Evolutionary conservation across 2,888 invertebrate genomes (phyloP), one percentile per base, ranked within the genome.

Genomic region (Drosophila cracens): DNA sequence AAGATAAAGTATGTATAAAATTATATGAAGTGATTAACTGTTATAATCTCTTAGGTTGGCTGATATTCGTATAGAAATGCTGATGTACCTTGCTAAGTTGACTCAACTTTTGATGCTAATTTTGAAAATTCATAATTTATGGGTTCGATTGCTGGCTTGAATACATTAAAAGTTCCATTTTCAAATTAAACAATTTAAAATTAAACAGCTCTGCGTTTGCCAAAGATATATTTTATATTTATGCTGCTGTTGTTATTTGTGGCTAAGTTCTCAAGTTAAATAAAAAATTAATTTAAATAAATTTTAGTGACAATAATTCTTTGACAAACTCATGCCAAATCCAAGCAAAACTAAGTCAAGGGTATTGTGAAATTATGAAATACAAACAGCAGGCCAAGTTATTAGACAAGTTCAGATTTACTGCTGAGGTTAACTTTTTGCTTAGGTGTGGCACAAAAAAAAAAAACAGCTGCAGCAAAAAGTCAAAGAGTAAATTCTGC

Each of bases 381-480:
- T 48, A 43, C 80, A 76, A 79, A 76, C 79, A 76, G 29, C 59
- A 49, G 56, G 62, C 62, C 53, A 76, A 76, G 72, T 80, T 80
- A 80, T 79, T 79, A 80, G 76, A 67, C 58, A 36, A 70, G 63
- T 36, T 66, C 51, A 58, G 76, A 70, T 79, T 79, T 79, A 76
- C 63, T 79, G 79, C 79, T 80, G 81, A 79, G 79, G 72, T 57
- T 73, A 70, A 56, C 81, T 72, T 61, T 80, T 79, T 76, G 70
- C 58, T 63, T 48, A 76, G 79, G 82, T 79, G 79, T 75, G 71
- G 60, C 62, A 67, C 31, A 34, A 27, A 13, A 13, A 53, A 25
- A 40, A 21, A 21, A 27, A 38, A 56, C 58, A 60, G 31, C 62
- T 66, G 86, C 85, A 64, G 18, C 43, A 74, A 71, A 73, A 74